Percentiles rank a stretch among this genome's conserved stretches.
phyloP scores from a whole-genome alignment of 2,888 invertebrate genomes.

The Caenorhabditis angaria region DNA sequence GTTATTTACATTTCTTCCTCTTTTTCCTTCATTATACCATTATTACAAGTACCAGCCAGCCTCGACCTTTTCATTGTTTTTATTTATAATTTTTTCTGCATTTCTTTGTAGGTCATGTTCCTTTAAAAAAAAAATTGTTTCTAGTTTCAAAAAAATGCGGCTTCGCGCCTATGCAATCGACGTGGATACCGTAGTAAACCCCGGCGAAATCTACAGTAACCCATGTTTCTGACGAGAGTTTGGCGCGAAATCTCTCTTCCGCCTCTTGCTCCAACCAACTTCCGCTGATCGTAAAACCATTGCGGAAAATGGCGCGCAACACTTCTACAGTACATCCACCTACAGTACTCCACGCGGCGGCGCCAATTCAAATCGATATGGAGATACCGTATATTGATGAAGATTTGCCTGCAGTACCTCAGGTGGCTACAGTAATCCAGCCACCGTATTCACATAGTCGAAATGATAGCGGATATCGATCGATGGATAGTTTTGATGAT shows the following conservation, averaged over 20 bases:
- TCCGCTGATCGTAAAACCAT: slow-evolving; percentile 56
- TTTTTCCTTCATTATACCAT: neutral
- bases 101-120: neutral
- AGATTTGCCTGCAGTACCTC: slow-evolving; percentile 17
- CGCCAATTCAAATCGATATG: slow-evolving; percentile 42
- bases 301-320: slow-evolving; percentile 35
- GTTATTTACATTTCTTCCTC: neutral
- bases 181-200: slow-evolving; percentile 14
- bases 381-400: slow-evolving; percentile 55
- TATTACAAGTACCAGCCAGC: neutral
- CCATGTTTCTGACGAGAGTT: slow-evolving; percentile 35
- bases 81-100: neutral
- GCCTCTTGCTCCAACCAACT: slow-evolving; percentile 14
- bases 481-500: slow-evolving; percentile 27
- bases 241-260: slow-evolving; percentile 26
- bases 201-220: slow-evolving; percentile 9
- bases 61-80: neutral
- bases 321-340: slow-evolving; percentile 45
- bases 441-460: slow-evolving; percentile 24
- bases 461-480: slow-evolving; percentile 51
- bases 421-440: neutral
- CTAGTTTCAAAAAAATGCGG: neutral
- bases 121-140: neutral
- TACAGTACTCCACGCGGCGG: slow-evolving; percentile 48
- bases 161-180: slow-evolving; percentile 33